phyloP scores from a whole-genome alignment of 2,113 vertebrate species.

The Alectura lathami region DNA sequence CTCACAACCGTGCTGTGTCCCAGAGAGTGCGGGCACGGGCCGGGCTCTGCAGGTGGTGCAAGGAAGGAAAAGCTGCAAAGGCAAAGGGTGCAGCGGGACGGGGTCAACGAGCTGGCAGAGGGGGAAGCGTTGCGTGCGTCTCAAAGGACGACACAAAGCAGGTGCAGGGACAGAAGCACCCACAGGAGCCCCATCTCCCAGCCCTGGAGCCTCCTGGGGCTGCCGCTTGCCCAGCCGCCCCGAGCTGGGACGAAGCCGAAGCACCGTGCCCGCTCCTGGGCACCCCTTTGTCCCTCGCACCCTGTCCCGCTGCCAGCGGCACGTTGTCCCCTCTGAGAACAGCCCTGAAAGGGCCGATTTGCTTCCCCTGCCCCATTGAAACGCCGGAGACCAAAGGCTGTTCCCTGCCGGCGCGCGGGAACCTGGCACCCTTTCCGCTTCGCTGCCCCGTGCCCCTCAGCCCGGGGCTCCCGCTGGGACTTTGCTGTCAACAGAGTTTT shows the following conservation, averaged over 20 bases:
- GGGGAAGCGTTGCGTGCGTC: accelerated
- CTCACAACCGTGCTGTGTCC: too few relatives aligned
- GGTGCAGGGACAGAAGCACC: not conserved
- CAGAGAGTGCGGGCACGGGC: too few relatives aligned
- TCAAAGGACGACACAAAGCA: not conserved
- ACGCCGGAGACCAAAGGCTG: not conserved
- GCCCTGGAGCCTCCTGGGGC: not conserved
- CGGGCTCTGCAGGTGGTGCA: not conserved
- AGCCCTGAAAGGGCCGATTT: constrained; percentile 55
- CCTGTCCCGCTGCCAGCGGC: not conserved
- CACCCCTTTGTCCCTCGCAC: not conserved
- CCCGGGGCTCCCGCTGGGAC: constrained; percentile 53
- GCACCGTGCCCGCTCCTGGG: not conserved
- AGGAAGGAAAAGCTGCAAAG: not conserved
- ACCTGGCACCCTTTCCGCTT: constrained; percentile 60
- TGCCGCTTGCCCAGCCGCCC: not conserved
- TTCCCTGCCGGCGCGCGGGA: constrained; percentile 43
- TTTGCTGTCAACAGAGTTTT: constrained; percentile 68
- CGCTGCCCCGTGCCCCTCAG: not conserved
- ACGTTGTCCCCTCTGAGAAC: not conserved
- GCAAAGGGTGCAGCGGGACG: accelerated
- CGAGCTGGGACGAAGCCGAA: not conserved
- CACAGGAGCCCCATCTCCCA: too few relatives aligned
- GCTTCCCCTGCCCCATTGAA: constrained; percentile 48
- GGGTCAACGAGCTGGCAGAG: not conserved